Base-by-base conservation (phyloP, 2,797 vertebrate genomes). In the Coendou prehensilis region DNA sequence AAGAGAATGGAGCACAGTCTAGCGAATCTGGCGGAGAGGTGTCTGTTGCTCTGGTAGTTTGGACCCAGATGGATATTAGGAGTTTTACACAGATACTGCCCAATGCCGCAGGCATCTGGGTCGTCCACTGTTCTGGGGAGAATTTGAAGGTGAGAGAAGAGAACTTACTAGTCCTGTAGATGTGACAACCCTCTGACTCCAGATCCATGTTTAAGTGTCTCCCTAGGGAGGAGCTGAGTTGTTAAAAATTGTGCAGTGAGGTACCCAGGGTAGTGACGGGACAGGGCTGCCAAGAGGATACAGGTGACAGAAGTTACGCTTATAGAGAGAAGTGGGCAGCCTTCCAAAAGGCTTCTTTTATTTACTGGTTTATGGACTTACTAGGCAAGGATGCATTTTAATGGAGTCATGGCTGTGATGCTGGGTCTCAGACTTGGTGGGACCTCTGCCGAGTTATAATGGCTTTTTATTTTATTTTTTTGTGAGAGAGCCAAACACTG, bases 321-420 rank as follows among this genome's bases (percentile, higher is more conserved):
- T 18, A 6, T 50, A 59, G 89, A 89, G 50, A 56, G 76, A 85
- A 89, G 84, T 57, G 85, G 94, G 91, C 96, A 76, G 79, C 75
- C 41, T 95, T 95, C 93, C 80, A 97, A 75, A 93, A 95, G 69
- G 33, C 33, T 90, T 80, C 75, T 92, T 89, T 96, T 79, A 83
- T 80, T 94, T 47, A 71, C 94, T 87, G 4, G 33, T 80, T 97
- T 94, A 90, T 95, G 79, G 78, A 88, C 85, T 94, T 95, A 82
- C 71, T 61, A 88, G 89, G 93, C 93, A 92, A 83, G 79, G 69
- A 30, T 71, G 75, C 63, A 54, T 94, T 82, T 95, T 94, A 94
- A 89, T 92, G 79, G 89, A 90, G 78, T 92, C 81, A 9, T 88
- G 63, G 75, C 75, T 11, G 33, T 64, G 75, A 33, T 73, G 57